Evolutionary conservation across 2,797 vertebrate genomes (phyloP).

Genomic region (Acanthopagrus latus): DNA sequence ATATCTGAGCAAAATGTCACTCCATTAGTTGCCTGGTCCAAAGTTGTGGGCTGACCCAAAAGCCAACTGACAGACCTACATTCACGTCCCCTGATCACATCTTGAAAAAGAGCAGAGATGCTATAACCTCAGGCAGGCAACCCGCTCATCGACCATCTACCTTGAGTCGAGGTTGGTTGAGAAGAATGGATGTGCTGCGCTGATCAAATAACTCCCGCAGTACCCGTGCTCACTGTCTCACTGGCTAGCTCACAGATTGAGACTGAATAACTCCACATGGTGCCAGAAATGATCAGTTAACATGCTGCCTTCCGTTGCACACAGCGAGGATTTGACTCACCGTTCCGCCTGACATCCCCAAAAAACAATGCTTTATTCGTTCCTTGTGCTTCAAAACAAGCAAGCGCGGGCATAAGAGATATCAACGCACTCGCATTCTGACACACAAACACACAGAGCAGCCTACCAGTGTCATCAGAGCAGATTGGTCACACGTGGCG

Average conservation of each 20-base stretch:
- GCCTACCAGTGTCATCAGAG: constrained; percentile 41
- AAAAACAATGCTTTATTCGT: constrained; percentile 8
- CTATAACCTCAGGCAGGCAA: background rate
- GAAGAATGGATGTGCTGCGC: background rate
- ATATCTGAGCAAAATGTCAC: background rate
- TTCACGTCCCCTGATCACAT: background rate
- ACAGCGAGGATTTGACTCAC: constrained; percentile 7
- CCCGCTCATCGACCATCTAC: background rate
- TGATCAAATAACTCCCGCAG: background rate
- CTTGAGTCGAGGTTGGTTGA: background rate
- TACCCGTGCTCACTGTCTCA: background rate
- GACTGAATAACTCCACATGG: background rate
- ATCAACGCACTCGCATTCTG: background rate
- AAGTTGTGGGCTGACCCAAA: background rate
- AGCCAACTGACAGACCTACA: background rate
- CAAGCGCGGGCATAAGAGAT: constrained; percentile 3
- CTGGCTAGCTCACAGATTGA: background rate
- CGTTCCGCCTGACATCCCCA: background rate
- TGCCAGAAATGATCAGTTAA: background rate
- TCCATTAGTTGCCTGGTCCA: background rate
- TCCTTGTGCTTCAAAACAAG: constrained; percentile 13
- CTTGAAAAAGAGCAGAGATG: background rate
- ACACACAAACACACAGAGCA: background rate
- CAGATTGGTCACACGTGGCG: constrained; percentile 55
- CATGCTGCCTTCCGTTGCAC: background rate